Conservation (phyloP, 2,113 vertebrate species). For the Brienomyrus brachyistius region DNA sequence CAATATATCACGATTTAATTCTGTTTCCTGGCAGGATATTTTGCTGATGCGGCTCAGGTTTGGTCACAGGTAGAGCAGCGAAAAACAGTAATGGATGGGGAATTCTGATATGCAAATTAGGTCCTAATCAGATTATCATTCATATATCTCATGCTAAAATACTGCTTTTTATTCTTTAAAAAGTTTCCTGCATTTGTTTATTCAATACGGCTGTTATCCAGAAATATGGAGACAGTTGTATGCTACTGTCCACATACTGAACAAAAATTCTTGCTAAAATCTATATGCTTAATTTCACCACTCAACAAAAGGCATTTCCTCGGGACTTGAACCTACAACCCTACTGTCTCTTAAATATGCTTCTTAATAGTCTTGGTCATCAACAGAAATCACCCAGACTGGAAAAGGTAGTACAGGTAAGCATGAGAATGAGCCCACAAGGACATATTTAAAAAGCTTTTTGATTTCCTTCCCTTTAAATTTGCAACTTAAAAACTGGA, state of each 20-base stretch:
- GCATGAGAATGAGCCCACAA: neutral
- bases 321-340: neutral
- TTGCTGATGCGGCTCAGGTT: neutral
- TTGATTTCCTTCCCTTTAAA: neutral
- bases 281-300: neutral
- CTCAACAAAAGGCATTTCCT: neutral
- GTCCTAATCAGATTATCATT: neutral
- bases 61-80: neutral
- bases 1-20: neutral
- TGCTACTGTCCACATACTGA: neutral
- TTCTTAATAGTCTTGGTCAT: neutral
- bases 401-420: neutral
- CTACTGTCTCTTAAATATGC: neutral
- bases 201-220: neutral
- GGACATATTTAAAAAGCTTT: neutral
- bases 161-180: neutral
- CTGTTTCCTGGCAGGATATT: neutral
- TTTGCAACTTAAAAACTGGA: neutral
- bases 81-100: neutral
- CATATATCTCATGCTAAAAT: neutral
- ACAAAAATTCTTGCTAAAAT: neutral
- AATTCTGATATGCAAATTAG: neutral
- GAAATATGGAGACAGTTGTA: neutral
- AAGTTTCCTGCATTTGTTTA: neutral
- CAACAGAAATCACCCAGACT: neutral